Percentiles rank a stretch among this genome's conserved stretches.
These are phyloP conservation scores for Gephyroberyx darwinii DNA, from an alignment of 2,797 vertebrate genomes.

Conservation along the genomic window DNA sequence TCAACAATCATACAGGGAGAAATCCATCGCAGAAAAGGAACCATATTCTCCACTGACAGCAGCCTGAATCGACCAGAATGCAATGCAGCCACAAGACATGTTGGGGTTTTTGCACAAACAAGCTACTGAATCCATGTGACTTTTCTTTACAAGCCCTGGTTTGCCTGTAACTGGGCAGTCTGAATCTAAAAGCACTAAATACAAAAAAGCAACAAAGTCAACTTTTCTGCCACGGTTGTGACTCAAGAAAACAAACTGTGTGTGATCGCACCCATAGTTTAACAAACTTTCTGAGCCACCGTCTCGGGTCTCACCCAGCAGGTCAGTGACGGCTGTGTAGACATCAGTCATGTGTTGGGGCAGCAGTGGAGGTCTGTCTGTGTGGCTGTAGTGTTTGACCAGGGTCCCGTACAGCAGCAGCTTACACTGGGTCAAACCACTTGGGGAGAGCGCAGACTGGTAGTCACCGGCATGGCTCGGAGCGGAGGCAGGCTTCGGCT, in stretches of 20 bases:
- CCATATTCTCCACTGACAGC: too few relatives aligned
- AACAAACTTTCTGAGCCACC: background rate
- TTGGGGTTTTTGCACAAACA: too few relatives aligned
- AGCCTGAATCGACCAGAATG: too few relatives aligned
- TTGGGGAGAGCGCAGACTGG: constrained; percentile 20
- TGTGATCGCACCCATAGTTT: too few relatives aligned
- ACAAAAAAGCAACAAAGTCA: background rate
- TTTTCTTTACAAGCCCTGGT: too few relatives aligned
- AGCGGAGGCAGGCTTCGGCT: constrained; percentile 15
- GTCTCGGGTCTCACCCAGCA: constrained; percentile 83
- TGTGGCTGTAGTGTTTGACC: constrained; percentile 85
- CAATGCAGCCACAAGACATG: too few relatives aligned
- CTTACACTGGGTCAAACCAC: constrained; percentile 77
- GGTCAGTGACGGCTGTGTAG: constrained; percentile 87
- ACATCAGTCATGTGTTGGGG: constrained; percentile 83
- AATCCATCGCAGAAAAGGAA: too few relatives aligned
- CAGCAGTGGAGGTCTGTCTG: constrained; percentile 83
- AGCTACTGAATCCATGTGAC: too few relatives aligned
- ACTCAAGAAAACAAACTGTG: background rate
- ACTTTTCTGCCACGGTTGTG: background rate
- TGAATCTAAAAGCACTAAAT: background rate
- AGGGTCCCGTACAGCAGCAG: constrained; percentile 86
- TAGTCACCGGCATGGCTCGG: constrained; percentile 22
- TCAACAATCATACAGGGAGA: too few relatives aligned
- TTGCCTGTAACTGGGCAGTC: background rate